These are phyloP conservation scores for Machimus atricapillus DNA, from an alignment of 2,888 invertebrate genomes.

Conservation along the genomic window DNA sequence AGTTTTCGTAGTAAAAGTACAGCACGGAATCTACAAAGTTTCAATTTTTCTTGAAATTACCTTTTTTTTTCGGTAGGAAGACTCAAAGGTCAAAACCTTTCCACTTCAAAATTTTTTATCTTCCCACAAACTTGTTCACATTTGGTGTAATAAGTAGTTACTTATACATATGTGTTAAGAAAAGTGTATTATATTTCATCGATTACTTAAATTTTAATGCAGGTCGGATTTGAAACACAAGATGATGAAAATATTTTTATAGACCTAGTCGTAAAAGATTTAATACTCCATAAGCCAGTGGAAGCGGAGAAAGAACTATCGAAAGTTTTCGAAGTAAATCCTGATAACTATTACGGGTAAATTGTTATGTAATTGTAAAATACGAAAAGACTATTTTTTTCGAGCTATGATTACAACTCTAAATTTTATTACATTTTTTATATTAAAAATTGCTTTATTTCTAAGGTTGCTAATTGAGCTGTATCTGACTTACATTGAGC, in stretches of 20 bases:
- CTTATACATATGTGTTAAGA: no score
- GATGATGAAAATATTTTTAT: background rate
- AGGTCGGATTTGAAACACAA: background rate
- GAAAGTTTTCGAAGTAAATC: background rate
- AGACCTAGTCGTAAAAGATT: background rate
- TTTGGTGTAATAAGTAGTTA: no score
- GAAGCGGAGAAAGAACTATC: background rate
- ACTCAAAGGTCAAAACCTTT: no score
- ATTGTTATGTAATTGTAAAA: background rate
- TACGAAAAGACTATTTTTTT: background rate
- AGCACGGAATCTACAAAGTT: no score
- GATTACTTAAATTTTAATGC: background rate
- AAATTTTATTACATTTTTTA: background rate
- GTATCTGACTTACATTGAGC: background rate
- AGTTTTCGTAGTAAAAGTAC: no score
- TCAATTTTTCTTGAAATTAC: no score
- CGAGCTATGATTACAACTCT: no score
- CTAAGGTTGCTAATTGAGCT: background rate
- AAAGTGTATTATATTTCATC: no score
- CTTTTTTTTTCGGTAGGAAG: no score
- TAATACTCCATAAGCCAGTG: background rate
- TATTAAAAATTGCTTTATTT: background rate
- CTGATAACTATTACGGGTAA: background rate
- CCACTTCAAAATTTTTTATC: no score
- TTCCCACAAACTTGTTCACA: no score